These are phyloP conservation scores for Crypturellus undulatus DNA, from an alignment of 2,113 vertebrate species.

Conservation along the genomic window DNA sequence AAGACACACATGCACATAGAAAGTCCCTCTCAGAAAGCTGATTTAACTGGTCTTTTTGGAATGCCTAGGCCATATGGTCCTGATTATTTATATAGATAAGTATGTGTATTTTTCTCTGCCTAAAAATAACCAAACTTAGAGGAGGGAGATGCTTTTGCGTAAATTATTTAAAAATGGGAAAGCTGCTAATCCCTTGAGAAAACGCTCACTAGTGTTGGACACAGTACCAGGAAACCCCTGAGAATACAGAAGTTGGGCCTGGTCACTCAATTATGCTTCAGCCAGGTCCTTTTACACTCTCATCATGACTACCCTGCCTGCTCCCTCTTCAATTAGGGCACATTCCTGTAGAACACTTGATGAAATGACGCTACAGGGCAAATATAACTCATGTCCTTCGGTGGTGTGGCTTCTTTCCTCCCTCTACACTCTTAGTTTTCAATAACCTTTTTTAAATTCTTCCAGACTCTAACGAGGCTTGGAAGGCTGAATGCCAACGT, in stretches of 20 bases:
- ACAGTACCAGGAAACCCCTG: neutral
- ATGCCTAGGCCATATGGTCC: slow-evolving; percentile 50
- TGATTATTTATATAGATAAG: slow-evolving; percentile 67
- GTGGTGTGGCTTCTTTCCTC: neutral
- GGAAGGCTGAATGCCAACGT: neutral
- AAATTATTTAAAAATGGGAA: slow-evolving; percentile 53
- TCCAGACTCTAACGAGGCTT: neutral
- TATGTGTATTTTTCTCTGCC: slow-evolving; percentile 12
- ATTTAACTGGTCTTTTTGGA: slow-evolving; percentile 29
- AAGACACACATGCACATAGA: accelerated
- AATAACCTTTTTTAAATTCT: neutral
- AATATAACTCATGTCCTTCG: neutral
- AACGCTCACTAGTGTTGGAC: neutral
- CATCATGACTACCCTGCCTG: neutral
- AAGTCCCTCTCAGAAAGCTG: neutral
- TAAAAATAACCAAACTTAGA: slow-evolving; percentile 39
- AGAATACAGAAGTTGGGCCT: neutral
- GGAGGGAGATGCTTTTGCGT: slow-evolving; percentile 43
- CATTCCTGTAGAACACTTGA: neutral
- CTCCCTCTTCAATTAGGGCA: neutral
- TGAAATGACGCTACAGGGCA: slow-evolving; percentile 18
- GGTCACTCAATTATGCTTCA: neutral
- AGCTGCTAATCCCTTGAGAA: slow-evolving; percentile 52
- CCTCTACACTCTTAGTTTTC: accelerated
- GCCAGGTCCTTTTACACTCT: neutral